Base-by-base conservation (phyloP, 2,797 vertebrate genomes). In the Coregonus suidteri region DNA sequence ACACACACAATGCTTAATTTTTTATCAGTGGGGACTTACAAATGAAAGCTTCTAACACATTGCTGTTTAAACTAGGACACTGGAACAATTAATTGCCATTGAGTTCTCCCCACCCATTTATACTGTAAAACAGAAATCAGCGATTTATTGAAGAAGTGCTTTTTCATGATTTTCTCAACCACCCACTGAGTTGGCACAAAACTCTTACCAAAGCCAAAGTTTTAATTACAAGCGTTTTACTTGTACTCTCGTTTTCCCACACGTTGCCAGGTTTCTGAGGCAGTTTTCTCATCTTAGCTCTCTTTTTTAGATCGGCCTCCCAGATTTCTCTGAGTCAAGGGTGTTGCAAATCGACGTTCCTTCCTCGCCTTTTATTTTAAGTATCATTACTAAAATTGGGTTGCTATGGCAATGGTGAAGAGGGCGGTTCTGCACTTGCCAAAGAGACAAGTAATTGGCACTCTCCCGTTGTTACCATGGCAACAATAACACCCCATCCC, bases 401-500 rank as follows among this genome's bases (percentile, higher is more conserved):
- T 95, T 94, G 90, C 94, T 92, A 95, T 95, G 93, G 94, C 85
- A 90, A 95, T 90, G 87, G 85, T 87, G 86, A 76, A 90, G 86
- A 90, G 91, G 91, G 91, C 93, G 91, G 93, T 90, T 91, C 86
- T 91, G 91, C 89, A 90, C 90, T 90, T 91, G 91, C 88, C 82
- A 88, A 87, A 83, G 91, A 90, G 41, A 92, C 84, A 79, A 84
- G 90, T 91, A 91, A 93, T 92, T 93, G 88, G 90, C 91, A 88
- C 87, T 92, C 91, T 92, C 87, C 75, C 87, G 89, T 92, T 88
- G 89, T 96, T 94, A 86, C 95, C 93, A 90, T 96, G 93, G 93
- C 93, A 96, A 96, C 95, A 88, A 91, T 87, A 90, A 92, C 89
- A 75, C 83, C 74, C 78, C 75, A 79, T 70, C 84, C 67, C 52